These are phyloP conservation scores for Trachops cirrhosus DNA, from an alignment of 2,797 vertebrate species.

Conservation along the genomic window DNA sequence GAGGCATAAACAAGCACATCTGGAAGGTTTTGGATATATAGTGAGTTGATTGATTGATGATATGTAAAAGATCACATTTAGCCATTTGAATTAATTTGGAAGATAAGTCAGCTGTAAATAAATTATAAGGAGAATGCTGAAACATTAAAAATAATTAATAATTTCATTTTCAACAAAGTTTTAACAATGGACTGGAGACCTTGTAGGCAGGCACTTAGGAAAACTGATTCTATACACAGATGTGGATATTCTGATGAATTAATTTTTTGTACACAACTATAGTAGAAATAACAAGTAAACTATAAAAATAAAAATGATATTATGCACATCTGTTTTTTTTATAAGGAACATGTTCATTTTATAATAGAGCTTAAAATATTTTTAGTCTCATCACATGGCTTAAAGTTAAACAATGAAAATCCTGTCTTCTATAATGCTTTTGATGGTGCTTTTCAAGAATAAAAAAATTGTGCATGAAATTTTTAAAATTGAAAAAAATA, in stretches of 20 bases:
- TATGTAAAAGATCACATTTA: constrained; percentile 44
- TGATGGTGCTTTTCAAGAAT: not conserved
- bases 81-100: constrained; percentile 53
- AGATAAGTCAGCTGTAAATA: constrained; percentile 44
- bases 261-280: not conserved
- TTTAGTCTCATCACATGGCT: not conserved
- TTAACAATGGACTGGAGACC: not conserved
- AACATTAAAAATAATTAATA: constrained; percentile 42
- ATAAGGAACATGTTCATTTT: not conserved
- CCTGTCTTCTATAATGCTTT: not conserved
- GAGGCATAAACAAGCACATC: constrained; percentile 65
- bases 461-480: not conserved
- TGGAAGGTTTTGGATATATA: constrained; percentile 35
- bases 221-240: not conserved
- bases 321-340: not conserved
- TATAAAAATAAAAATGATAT: not conserved
- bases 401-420: not conserved
- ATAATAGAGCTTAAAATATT: not conserved
- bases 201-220: not conserved
- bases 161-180: constrained; percentile 27
- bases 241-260: not conserved
- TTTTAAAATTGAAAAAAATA: not conserved
- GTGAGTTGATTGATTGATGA: constrained; percentile 44
- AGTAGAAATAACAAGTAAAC: not conserved
- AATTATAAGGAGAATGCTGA: not conserved